Percentiles rank a stretch among this genome's conserved stretches.
These are phyloP conservation scores for Ligdia adustata DNA, from an alignment of 2,888 invertebrate genomes.

Conservation along the genomic window DNA sequence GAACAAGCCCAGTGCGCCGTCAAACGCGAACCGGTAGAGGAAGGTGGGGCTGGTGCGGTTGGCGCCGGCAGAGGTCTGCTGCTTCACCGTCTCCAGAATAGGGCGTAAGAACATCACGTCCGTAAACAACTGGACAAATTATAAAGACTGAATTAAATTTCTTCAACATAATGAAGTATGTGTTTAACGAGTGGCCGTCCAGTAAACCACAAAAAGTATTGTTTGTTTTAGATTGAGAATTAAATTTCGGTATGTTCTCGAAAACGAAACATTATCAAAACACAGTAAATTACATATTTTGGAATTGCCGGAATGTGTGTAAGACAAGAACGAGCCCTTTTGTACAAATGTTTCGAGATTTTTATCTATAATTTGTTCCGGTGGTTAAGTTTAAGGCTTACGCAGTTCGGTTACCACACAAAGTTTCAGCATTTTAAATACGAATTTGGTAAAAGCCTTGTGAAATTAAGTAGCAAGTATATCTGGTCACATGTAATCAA, in stretches of 20 bases:
- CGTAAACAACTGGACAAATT: conserved; percentile 78
- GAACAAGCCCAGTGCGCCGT: conserved; percentile 85
- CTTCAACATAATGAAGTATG: too few species aligned
- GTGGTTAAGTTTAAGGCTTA: conserved; percentile 9
- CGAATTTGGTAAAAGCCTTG: conserved; percentile 6
- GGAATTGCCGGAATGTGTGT: conserved; percentile 8
- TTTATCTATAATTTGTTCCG: conserved; percentile 18
- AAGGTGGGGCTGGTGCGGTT: conserved; percentile 82
- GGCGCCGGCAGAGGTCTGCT: conserved; percentile 58
- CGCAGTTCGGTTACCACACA: conserved; percentile 11
- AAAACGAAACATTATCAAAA: conserved; percentile 4
- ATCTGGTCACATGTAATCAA: too few species aligned
- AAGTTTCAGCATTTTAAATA: conserved; percentile 11
- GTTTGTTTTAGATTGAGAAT: too few species aligned
- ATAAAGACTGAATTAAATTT: too few species aligned
- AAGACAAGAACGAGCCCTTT: conserved; percentile 9
- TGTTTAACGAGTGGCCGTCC: too few species aligned
- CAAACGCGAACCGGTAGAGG: conserved; percentile 85
- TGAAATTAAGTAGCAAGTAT: conserved; percentile 13
- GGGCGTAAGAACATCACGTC: conserved; percentile 86
- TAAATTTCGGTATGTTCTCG: too few species aligned
- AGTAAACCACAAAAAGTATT: too few species aligned
- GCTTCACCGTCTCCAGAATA: conserved; percentile 77
- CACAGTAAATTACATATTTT: conserved; percentile 3
- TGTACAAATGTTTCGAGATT: not conserved